Conservation (phyloP, 2,113 vertebrate species). For the Apodemus sylvaticus region DNA sequence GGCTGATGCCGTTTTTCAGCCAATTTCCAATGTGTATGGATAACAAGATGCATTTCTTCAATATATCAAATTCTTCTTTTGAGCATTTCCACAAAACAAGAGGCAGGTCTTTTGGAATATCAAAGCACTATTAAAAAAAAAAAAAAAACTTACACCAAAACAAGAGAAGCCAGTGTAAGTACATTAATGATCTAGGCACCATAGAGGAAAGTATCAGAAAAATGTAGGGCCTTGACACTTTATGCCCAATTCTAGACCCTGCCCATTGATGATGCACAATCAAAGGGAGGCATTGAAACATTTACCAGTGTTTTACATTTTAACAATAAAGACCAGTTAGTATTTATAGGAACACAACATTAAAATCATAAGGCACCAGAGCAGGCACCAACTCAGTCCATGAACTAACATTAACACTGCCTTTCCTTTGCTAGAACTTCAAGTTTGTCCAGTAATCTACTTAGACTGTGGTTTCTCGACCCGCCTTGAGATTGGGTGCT, state of each 20-base stretch:
- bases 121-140: conserved; percentile 60
- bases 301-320: conserved; percentile 69
- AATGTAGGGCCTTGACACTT: conserved; percentile 59
- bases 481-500: conserved; percentile 95
- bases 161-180: conserved; percentile 68
- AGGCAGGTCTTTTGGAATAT: conserved; percentile 77
- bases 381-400: conserved; percentile 43
- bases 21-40: conserved; percentile 71
- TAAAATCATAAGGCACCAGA: conserved; percentile 43
- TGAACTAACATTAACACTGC: conserved; percentile 44
- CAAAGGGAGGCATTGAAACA: conserved; percentile 6
- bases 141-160: conserved; percentile 74
- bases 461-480: conserved; percentile 96
- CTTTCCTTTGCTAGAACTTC: conserved; percentile 60
- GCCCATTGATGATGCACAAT: conserved; percentile 53
- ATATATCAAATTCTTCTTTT: conserved; percentile 77
- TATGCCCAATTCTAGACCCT: conserved; percentile 69
- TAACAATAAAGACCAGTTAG: conserved; percentile 53
- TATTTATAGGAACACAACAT: conserved; percentile 35
- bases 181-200: conserved; percentile 56
- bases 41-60: conserved; percentile 77
- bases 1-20: conserved; percentile 60
- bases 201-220: conserved; percentile 54
- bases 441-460: conserved; percentile 83
- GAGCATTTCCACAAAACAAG: conserved; percentile 80